Conservation (phyloP, 2,113 vertebrate species). For the Isichthys henryi region DNA sequence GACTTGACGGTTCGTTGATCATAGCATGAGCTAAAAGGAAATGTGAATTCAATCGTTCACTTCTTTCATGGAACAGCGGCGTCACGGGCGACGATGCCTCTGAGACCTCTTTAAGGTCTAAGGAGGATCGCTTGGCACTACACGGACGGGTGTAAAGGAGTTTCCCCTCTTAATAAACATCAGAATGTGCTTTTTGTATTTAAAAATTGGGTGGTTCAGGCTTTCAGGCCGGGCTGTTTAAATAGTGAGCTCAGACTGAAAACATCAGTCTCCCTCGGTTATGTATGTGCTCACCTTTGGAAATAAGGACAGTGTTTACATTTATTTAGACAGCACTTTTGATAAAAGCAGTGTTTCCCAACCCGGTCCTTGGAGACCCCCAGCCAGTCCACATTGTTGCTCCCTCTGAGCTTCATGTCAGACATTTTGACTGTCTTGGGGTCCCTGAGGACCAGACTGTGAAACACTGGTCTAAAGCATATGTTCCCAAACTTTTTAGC, state of each 20-base stretch:
- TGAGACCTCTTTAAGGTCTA: neutral
- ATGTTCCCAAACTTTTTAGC: neutral
- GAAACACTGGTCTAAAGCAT: neutral
- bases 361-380: neutral
- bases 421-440: neutral
- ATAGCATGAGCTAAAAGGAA: neutral
- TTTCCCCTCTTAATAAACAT: neutral
- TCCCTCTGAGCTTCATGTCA: too few species aligned
- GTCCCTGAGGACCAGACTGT: neutral
- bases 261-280: neutral
- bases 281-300: neutral
- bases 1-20: neutral
- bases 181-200: neutral
- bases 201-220: neutral
- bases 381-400: neutral
- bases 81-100: neutral
- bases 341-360: neutral
- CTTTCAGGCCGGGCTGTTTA: neutral
- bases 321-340: neutral
- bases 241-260: neutral
- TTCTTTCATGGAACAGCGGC: neutral
- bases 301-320: neutral
- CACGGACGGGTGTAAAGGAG: neutral
- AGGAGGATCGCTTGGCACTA: neutral
- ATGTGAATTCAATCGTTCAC: neutral